Evolutionary conservation across 2,113 vertebrate species (phyloP).

Genomic region (Passer montanus): DNA sequence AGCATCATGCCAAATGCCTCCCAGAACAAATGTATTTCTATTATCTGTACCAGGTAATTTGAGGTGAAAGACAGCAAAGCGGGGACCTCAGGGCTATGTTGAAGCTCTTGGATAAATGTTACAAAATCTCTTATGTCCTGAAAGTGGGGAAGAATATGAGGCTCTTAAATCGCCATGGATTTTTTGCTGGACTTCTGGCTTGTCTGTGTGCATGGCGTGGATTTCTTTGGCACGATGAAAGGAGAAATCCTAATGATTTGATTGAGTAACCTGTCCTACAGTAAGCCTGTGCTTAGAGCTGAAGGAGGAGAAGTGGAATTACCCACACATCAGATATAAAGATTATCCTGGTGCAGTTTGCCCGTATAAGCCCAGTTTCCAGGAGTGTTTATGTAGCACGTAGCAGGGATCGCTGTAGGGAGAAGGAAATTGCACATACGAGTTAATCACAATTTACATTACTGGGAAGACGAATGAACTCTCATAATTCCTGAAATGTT

Average conservation of each 20-base stretch:
- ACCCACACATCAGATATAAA: not conserved
- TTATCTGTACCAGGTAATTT: not conserved
- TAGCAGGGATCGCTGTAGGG: not conserved
- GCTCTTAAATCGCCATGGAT: not conserved
- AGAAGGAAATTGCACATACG: not conserved
- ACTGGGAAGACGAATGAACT: not conserved
- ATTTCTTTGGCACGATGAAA: not conserved
- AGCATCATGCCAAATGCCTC: not conserved
- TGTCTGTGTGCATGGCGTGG: fast-evolving
- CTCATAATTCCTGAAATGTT: not conserved
- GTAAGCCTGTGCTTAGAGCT: not conserved
- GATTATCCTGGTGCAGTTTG: not conserved
- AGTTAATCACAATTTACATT: conserved; percentile 9
- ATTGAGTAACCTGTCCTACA: not conserved
- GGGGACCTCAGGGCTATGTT: not conserved
- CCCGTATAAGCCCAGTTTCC: not conserved
- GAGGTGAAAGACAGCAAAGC: not conserved
- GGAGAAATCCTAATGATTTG: not conserved
- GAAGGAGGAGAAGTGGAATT: not conserved
- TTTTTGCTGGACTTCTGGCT: not conserved
- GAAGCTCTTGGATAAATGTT: not conserved
- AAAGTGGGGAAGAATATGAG: not conserved
- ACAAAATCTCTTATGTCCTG: not conserved
- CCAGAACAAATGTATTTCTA: not conserved
- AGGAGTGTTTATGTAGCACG: not conserved